These are phyloP conservation scores for Amphipyra tragopoginis DNA, from an alignment of 2,888 invertebrate genomes.

Conservation along the genomic window DNA sequence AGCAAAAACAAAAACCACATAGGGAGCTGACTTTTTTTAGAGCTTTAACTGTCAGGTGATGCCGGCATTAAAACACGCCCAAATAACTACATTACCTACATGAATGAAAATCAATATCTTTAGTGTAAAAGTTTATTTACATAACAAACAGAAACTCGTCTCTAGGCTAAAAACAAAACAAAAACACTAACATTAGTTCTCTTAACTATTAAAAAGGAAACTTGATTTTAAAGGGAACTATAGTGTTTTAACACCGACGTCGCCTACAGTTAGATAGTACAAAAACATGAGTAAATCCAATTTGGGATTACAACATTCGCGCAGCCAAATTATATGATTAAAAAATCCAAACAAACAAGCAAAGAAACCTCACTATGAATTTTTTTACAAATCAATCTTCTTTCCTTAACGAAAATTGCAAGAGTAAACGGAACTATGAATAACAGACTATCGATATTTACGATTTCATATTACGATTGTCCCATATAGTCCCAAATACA, in stretches of 20 bases:
- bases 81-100: constrained; percentile 33
- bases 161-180: constrained; percentile 62
- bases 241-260: constrained; percentile 85
- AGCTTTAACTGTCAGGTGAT: constrained; percentile 73
- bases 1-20: constrained; percentile 6
- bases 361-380: constrained; percentile 23
- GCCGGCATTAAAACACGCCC: constrained; percentile 83
- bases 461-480: constrained; percentile 6
- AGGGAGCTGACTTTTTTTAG: constrained; percentile 3
- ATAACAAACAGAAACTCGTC: constrained; percentile 62
- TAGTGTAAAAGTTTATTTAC: constrained; percentile 72
- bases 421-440: constrained; percentile 13
- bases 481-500: not conserved
- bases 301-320: constrained; percentile 17
- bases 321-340: constrained; percentile 39
- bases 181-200: constrained; percentile 59
- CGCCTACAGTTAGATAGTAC: constrained; percentile 64
- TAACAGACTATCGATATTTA: not conserved
- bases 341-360: constrained; percentile 48
- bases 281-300: constrained; percentile 36
- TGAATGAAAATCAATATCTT: constrained; percentile 61
- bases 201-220: constrained; percentile 49
- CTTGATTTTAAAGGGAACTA: constrained; percentile 55
- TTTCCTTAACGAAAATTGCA: constrained; percentile 16
- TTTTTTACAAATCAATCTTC: constrained; percentile 42